Base-by-base conservation (phyloP, 2,888 invertebrate genomes). In the Drosophila kanekoi region DNA sequence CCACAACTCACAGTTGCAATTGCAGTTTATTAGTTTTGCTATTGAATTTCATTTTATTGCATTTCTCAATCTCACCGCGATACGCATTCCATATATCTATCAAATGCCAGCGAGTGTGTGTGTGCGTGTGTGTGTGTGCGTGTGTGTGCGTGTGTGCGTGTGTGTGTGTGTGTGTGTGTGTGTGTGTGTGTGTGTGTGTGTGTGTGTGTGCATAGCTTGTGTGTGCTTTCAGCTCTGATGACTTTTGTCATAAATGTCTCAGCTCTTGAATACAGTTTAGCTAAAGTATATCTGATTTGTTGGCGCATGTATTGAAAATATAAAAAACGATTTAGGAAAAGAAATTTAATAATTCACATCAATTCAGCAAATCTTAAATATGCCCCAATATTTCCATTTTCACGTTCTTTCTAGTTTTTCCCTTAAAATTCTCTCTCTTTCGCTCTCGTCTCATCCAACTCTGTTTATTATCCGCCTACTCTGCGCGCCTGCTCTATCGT, bases 21-120 rank as follows among this genome's bases (percentile, higher is more conserved):
- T 75, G 74, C 82, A 72, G 66, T 82, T 79, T 86, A 89, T 89
- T 85, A 87, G 89, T 87, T 87, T 87, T 85, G 77, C 88, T 79
- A 89, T 86, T 87, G 72, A 85, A 87, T 85, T 78, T 72, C 82
- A 74, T 71, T 79, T 75, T 73, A 76, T 87, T 81, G 84, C 84
- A 68, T 59, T 77, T 65, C 64, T 32, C 60, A 51, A 43, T 62
- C 20, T 53, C 35, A 45, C 44, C 48, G 33, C 47, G 18, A 53
- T 16, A 48, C 28, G 16, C 16, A 40, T 47, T 61, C 37, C 40
- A 65, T 70, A 66, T 80, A 74, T 71, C 79, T 74, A 37, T 60
- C 38, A 48, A 65, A 77, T 62, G 28, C n/a, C 11, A 32, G 5
- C 9, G 8, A 65, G 40, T 60, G 48, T 44, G 41, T 67, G 47